Conservation (phyloP, 1,140 invertebrate genomes). For the Harpegnathos saltator region DNA sequence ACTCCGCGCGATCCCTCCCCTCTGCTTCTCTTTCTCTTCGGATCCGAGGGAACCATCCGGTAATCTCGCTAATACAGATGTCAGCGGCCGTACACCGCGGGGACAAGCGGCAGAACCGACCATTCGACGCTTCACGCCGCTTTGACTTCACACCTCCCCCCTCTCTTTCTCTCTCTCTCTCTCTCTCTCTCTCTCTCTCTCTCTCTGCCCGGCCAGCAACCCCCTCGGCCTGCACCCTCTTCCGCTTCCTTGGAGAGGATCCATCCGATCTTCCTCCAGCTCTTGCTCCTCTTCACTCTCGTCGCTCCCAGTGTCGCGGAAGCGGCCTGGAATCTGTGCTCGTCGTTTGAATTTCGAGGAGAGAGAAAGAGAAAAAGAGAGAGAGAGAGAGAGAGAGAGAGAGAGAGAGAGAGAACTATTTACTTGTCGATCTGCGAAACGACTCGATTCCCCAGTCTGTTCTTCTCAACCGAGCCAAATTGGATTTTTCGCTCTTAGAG, state of each 20-base stretch:
- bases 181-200: too few relatives aligned
- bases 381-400: too few relatives aligned
- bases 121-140: slow-evolving; percentile 53
- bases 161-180: too few relatives aligned
- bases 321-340: neutral
- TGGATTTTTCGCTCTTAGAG: too few relatives aligned
- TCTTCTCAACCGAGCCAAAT: too few relatives aligned
- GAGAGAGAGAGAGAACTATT: too few relatives aligned
- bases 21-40: slow-evolving; percentile 3
- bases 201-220: neutral
- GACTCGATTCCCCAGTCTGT: neutral
- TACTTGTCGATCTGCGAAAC: too few relatives aligned
- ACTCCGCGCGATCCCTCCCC: slow-evolving; percentile 56
- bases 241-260: slow-evolving; percentile 21
- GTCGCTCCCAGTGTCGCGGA: neutral
- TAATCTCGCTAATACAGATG: slow-evolving; percentile 81
- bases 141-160: slow-evolving; percentile 31
- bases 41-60: slow-evolving; percentile 65
- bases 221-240: slow-evolving; percentile 16
- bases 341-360: neutral
- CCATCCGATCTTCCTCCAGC: too few relatives aligned
- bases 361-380: neutral
- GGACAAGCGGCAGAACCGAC: slow-evolving; percentile 16
- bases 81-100: slow-evolving; percentile 64
- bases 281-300: neutral